Evolutionary conservation across 2,888 invertebrate species (phyloP).

Genomic region (Strigamia transsilvanica): DNA sequence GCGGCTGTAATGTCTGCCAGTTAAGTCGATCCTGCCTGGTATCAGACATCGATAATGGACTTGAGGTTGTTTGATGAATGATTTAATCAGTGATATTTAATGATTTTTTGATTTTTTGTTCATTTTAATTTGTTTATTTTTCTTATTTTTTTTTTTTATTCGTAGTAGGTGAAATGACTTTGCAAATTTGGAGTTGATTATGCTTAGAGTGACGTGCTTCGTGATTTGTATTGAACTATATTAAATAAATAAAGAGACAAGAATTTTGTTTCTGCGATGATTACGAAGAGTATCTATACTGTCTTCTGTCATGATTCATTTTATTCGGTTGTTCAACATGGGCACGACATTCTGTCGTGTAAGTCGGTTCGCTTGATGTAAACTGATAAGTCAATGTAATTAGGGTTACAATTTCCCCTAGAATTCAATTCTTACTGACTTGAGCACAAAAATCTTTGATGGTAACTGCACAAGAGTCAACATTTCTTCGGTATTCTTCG

Average conservation of each 20-base stretch:
- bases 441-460: too few relatives aligned
- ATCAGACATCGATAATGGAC: neutral
- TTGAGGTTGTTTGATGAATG: neutral
- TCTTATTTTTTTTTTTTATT: neutral
- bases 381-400: slow-evolving; percentile 16
- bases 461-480: too few relatives aligned
- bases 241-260: slow-evolving; percentile 13
- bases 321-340: neutral
- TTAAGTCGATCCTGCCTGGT: neutral
- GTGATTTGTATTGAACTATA: slow-evolving; percentile 1
- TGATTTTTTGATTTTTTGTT: neutral
- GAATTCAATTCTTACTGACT: too few relatives aligned
- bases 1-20: neutral
- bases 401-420: neutral
- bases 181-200: neutral
- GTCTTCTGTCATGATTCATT: slow-evolving; percentile 28
- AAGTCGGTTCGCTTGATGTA: neutral
- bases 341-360: neutral
- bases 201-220: neutral
- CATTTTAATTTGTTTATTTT: neutral
- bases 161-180: neutral
- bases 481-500: too few relatives aligned
- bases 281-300: neutral
- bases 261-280: slow-evolving; percentile 22
- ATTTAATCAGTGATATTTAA: neutral